A percentile compares a stretch with the other conserved stretches of the same genome.
Conservation (phyloP, 2,888 invertebrate genomes). For the Muscina levida region DNA sequence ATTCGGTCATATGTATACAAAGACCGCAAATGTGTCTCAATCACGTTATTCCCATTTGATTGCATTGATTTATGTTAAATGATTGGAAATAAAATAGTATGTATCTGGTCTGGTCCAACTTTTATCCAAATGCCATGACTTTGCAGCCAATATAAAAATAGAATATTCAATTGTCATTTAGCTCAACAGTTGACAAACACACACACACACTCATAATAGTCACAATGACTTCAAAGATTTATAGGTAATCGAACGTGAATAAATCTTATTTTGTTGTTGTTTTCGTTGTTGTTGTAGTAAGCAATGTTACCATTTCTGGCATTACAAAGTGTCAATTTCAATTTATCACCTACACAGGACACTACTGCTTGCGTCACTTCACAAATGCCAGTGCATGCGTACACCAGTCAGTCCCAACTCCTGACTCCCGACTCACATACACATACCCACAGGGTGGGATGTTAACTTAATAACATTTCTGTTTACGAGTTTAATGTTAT, state of each 20-base stretch:
- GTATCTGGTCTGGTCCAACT: no score
- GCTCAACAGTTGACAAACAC: background rate
- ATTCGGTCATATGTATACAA: no score
- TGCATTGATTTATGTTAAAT: conserved; percentile 34
- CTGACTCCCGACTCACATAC: no score
- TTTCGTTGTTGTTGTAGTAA: conserved; percentile 5
- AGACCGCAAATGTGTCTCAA: conserved; percentile 55
- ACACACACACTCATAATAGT: background rate
- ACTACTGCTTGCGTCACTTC: background rate
- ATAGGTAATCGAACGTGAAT: background rate
- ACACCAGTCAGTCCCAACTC: no score
- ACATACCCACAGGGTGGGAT: no score
- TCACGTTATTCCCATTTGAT: conserved; percentile 52
- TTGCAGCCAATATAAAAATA: no score
- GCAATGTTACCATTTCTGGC: background rate
- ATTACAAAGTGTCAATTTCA: conserved; percentile 23
- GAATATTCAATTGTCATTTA: conserved; percentile 17
- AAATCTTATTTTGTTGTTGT: conserved; percentile 22
- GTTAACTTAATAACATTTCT: no score
- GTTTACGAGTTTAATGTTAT: conserved; percentile 14
- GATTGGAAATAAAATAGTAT: conserved; percentile 27
- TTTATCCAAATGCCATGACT: no score
- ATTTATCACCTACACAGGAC: conserved; percentile 21
- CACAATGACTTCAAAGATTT: conserved; percentile 26
- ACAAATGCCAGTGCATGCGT: no score